These are phyloP conservation scores for Dasysyrphus albostriatus DNA, from an alignment of 2,888 invertebrate genomes.

Conservation along the genomic window DNA sequence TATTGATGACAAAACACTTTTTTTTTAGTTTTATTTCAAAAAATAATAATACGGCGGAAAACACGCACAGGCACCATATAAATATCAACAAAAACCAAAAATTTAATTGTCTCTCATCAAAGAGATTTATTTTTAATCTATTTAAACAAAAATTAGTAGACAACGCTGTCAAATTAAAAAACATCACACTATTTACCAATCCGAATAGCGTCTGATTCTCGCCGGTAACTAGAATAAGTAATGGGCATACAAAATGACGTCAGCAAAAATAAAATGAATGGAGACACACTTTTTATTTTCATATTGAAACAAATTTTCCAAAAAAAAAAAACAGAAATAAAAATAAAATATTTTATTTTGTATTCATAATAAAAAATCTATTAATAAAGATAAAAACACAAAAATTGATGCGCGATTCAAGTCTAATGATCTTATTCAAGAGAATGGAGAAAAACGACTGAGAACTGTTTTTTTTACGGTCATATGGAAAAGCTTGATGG, in stretches of 20 bases:
- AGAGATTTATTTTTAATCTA: conserved; percentile 7
- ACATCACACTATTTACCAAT: conserved; percentile 51
- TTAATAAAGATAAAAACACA: conserved; percentile 51
- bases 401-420: conserved; percentile 18
- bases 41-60: neutral
- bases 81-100: conserved; percentile 1
- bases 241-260: conserved; percentile 1
- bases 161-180: neutral
- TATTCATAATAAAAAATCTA: conserved; percentile 49
- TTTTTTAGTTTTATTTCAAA: neutral
- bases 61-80: neutral
- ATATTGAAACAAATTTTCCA: conserved; percentile 17
- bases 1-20: conserved; percentile 44
- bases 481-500: conserved; percentile 53
- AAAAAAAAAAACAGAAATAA: neutral
- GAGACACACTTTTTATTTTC: conserved; percentile 21
- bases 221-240: conserved; percentile 47
- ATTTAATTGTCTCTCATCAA: neutral
- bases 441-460: conserved; percentile 63
- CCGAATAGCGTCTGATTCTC: conserved; percentile 53
- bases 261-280: conserved; percentile 19
- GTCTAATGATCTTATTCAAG: conserved; percentile 50
- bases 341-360: neutral
- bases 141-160: conserved; percentile 7
- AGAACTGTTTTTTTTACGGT: conserved; percentile 41